A percentile compares a stretch with the other conserved stretches of the same genome.
phyloP scores from a whole-genome alignment of 2,888 invertebrate genomes.

The Desoria tigrina region DNA sequence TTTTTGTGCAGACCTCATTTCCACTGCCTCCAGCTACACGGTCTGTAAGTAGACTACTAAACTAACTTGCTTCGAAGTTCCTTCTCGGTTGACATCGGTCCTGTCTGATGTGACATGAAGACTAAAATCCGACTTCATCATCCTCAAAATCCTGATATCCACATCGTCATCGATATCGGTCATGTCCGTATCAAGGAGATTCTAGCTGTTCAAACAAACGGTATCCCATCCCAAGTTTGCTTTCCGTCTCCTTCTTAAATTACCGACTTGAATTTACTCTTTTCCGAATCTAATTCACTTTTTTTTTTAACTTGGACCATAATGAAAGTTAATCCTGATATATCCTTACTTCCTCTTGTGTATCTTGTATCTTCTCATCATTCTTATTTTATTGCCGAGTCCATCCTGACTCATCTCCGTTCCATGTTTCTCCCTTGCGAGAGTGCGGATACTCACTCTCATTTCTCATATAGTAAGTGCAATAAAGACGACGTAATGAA shows the following conservation, averaged over 20 bases:
- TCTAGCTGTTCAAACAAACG: constrained; percentile 2
- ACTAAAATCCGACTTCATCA: constrained; percentile 1
- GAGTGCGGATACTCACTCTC: too few species aligned
- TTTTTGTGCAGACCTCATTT: constrained; percentile 43
- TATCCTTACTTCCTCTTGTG: too few species aligned
- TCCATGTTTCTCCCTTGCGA: too few species aligned
- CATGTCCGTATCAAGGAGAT: background rate
- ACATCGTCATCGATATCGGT: constrained; percentile 10
- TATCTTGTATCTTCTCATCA: too few species aligned
- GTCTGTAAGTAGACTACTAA: background rate
- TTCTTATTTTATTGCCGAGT: too few species aligned
- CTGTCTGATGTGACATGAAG: constrained; percentile 15
- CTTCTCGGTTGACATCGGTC: too few species aligned
- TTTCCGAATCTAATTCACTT: background rate
- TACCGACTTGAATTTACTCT: background rate
- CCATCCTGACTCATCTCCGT: too few species aligned
- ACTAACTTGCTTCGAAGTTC: background rate
- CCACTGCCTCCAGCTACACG: constrained; percentile 25
- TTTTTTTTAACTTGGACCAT: too few species aligned
- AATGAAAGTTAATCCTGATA: too few species aligned
- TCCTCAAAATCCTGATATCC: background rate
- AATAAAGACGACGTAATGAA: too few species aligned
- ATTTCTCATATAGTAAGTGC: too few species aligned
- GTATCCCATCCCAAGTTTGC: background rate
- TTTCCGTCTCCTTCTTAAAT: background rate